These are phyloP conservation scores for Yponomeuta malinellus DNA, from an alignment of 2,888 invertebrate genomes.

Conservation along the genomic window DNA sequence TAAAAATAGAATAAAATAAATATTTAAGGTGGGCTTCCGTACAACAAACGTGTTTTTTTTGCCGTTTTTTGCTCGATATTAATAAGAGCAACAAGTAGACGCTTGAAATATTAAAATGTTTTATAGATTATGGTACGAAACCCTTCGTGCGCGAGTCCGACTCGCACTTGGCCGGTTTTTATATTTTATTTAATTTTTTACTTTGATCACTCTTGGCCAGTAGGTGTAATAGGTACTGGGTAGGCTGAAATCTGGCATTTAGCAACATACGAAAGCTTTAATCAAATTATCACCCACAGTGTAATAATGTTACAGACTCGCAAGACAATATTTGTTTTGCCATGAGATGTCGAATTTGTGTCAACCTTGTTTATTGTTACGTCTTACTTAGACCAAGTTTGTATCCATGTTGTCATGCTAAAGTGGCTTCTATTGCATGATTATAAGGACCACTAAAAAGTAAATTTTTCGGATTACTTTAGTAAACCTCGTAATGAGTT, in stretches of 20 bases:
- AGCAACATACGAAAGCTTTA: background rate
- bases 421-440: background rate
- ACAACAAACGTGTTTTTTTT: too few relatives aligned
- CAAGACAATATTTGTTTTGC: background rate
- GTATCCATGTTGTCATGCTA: background rate
- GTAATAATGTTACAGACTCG: constrained; percentile 1
- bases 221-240: too few relatives aligned
- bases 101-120: too few relatives aligned
- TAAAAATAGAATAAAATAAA: too few relatives aligned
- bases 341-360: constrained; percentile 2
- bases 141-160: too few relatives aligned
- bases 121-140: too few relatives aligned
- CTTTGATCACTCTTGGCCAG: too few relatives aligned
- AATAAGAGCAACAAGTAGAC: too few relatives aligned
- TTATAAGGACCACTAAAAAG: background rate
- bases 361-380: constrained; percentile 1
- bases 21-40: too few relatives aligned
- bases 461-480: background rate
- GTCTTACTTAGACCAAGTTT: background rate
- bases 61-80: too few relatives aligned
- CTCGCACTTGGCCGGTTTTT: too few relatives aligned
- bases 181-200: too few relatives aligned
- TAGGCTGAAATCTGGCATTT: background rate
- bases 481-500: background rate
- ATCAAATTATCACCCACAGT: background rate